Evolutionary conservation across 2,888 invertebrate species (phyloP), one percentile per base, ranked within the genome.

Genomic region (Apodemia hepburni): DNA sequence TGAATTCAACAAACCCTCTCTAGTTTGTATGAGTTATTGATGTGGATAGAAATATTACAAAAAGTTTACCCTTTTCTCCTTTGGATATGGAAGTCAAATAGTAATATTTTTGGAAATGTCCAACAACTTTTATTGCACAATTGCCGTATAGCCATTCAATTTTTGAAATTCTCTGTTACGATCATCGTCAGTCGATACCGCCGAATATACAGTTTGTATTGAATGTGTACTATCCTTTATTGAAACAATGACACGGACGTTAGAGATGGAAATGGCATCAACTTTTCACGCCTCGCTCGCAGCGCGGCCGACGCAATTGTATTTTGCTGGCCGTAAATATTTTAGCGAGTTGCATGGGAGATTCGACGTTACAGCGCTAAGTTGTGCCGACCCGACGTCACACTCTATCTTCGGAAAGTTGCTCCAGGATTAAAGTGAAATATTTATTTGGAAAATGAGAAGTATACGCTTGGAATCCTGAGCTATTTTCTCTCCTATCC

Each of bases 311-410:
- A 68, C 69, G 69, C 73, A 74, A 77, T 78, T 75, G 75, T 77
- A 79, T 60, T 47, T 78, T 70, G 72, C 65, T 69, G 69, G 68
- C 70, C 70, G 76, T 82, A 77, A 82, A 82, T 81, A 82, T 80
- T 82, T 80, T 71, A 82, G 75, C 75, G 71, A 71, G 68, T 68
- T 72, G 70, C 68, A 66, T 63, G 64, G 70, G 66, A 68, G 64
- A 65, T 64, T 69, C 69, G 65, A 64, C 66, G 61, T 63, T 67
- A 65, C 59, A 12, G 54, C 22, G 15, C 54, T 27, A 54, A 54
- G 22, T 54, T 54, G 54, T 18, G 54, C 54, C 54, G 54, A 54
- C 27, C 29, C 54, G 27, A 27, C 54, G 54, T 54, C 54, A 54
- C 54, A 54, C 27, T 54, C 54, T 54, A 54, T 54, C 54, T 54